phyloP scores from a whole-genome alignment of 1,140 invertebrate species.

The Odontomachus brunneus region DNA sequence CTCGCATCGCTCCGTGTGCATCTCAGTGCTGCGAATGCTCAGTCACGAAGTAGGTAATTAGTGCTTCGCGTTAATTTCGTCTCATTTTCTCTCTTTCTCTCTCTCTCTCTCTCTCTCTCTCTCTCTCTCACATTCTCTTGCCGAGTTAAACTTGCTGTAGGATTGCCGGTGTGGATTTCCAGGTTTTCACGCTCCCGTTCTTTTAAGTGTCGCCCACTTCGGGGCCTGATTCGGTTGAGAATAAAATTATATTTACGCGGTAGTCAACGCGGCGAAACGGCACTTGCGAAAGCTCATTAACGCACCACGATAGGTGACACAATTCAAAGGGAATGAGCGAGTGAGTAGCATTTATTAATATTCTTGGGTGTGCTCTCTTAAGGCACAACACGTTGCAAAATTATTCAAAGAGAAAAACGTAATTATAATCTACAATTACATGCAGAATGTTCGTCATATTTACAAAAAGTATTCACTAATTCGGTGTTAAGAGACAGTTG shows the following conservation, averaged over 20 bases:
- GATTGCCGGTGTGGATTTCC: conserved; percentile 14
- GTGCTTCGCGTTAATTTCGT: conserved; percentile 58
- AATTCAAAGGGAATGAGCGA: neutral
- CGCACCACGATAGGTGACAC: neutral
- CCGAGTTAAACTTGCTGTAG: conserved; percentile 9
- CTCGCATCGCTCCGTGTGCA: conserved; percentile 28
- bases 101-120: no score
- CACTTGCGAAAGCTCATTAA: conserved; percentile 7
- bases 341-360: no score
- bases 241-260: conserved; percentile 3
- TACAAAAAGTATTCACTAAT: no score
- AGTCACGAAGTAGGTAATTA: conserved; percentile 59
- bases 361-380: no score
- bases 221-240: conserved; percentile 9
- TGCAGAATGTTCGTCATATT: no score
- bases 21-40: conserved; percentile 9
- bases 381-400: no score
- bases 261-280: neutral
- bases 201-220: conserved; percentile 1
- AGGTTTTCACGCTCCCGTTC: conserved; percentile 16
- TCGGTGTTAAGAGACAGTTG: no score
- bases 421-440: no score
- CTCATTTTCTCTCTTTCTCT: no score
- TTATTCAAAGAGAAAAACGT: no score
- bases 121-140: no score